These are phyloP conservation scores for Andrena dorsata DNA, from an alignment of 2,888 invertebrate genomes.

Conservation along the genomic window DNA sequence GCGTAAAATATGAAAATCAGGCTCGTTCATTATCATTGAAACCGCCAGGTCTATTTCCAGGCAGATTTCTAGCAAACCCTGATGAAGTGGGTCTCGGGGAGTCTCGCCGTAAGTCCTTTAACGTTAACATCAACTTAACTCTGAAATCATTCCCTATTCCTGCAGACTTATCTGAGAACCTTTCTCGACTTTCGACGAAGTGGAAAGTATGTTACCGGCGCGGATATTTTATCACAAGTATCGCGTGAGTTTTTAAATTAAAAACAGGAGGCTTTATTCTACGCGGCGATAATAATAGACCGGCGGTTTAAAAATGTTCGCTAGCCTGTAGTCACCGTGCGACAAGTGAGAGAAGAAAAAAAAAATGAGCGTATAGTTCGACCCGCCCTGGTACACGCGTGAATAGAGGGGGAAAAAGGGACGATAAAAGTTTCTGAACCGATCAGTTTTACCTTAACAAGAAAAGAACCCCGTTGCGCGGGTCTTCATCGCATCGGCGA, in stretches of 20 bases:
- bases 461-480: neutral
- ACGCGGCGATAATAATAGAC: conserved; percentile 33
- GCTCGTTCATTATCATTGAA: conserved; percentile 44
- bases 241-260: conserved; percentile 6
- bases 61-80: conserved; percentile 34
- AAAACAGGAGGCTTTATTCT: neutral
- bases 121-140: neutral
- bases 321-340: neutral
- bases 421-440: conserved; percentile 18
- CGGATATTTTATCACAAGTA: neutral
- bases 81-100: conserved; percentile 21
- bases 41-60: conserved; percentile 32
- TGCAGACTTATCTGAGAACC: neutral
- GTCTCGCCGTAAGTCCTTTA: conserved; percentile 20
- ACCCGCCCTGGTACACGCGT: neutral
- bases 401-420: neutral
- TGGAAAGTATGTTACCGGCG: neutral
- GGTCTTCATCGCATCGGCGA: neutral
- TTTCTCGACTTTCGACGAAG: neutral
- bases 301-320: conserved; percentile 21
- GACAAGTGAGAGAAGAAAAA: conserved; percentile 9
- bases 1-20: conserved; percentile 36
- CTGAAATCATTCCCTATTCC: neutral
- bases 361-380: neutral
- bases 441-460: neutral